These are phyloP conservation scores for Cacoxenus indagator DNA, from an alignment of 2,888 invertebrate genomes.

Conservation along the genomic window DNA sequence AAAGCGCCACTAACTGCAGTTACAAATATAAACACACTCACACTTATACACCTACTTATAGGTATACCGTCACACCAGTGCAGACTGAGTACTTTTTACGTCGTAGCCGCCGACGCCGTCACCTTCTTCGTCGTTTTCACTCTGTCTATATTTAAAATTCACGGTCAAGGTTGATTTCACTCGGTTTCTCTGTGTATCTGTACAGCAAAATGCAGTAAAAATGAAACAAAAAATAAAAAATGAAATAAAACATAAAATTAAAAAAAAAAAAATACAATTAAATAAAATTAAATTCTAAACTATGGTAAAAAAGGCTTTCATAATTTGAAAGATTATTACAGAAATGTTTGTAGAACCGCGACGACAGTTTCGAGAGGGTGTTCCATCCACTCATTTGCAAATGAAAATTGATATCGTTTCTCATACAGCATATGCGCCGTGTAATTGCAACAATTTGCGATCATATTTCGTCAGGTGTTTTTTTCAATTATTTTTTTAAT, in stretches of 20 bases:
- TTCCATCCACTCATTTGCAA: too few relatives aligned
- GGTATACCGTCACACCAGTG: background rate
- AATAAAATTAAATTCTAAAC: constrained; percentile 37
- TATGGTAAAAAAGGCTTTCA: too few relatives aligned
- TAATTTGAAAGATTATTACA: too few relatives aligned
- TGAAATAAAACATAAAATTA: background rate
- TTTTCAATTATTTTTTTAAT: too few relatives aligned
- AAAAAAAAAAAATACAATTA: constrained; percentile 35
- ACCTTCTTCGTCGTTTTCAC: background rate
- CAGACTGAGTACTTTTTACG: constrained; percentile 47
- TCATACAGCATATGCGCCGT: too few relatives aligned
- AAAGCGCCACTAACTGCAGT: constrained; percentile 15
- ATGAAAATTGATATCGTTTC: too few relatives aligned
- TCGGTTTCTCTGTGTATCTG: constrained; percentile 37
- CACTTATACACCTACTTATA: background rate
- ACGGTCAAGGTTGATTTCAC: constrained; percentile 67
- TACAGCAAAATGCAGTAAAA: constrained; percentile 31
- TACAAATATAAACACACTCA: constrained; percentile 6
- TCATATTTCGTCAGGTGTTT: too few relatives aligned
- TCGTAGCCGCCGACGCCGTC: constrained; percentile 40
- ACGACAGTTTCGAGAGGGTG: too few relatives aligned
- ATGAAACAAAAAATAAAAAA: constrained; percentile 8
- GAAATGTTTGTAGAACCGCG: too few relatives aligned
- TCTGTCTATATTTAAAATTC: constrained; percentile 67
- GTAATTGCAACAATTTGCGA: too few relatives aligned